Percentiles rank a stretch among this genome's conserved stretches.
Conservation (phyloP, 2,888 invertebrate genomes). For the Drosophila mimica region DNA sequence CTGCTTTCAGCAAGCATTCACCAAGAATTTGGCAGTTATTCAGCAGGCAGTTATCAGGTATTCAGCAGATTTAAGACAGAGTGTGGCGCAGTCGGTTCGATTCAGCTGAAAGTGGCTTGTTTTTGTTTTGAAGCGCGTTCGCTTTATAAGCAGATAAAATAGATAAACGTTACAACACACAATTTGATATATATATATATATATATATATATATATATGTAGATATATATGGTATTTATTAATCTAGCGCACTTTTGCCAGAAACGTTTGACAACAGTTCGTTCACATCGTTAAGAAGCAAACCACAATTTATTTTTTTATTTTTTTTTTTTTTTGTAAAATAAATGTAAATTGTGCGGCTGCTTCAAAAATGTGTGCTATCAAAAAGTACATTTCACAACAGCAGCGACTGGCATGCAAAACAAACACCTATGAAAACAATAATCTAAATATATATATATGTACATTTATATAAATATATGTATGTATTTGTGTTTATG, state of each 20-base stretch:
- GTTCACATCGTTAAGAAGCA: constrained; percentile 65
- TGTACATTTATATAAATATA: constrained; percentile 5
- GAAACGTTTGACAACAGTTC: constrained; percentile 71
- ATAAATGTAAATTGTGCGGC: constrained; percentile 67
- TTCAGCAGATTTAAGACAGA: not conserved
- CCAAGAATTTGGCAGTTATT: too few species aligned
- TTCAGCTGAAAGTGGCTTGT: not conserved
- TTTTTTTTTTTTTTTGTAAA: constrained; percentile 55
- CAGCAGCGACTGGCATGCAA: constrained; percentile 29
- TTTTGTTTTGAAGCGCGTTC: not conserved
- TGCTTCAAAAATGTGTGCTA: constrained; percentile 40
- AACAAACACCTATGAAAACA: constrained; percentile 68
- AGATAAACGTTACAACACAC: constrained; percentile 17
- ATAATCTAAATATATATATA: constrained; percentile 39
- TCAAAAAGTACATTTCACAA: constrained; percentile 68
- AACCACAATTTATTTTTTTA: constrained; percentile 40
- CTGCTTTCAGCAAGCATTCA: not conserved
- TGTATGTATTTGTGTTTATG: constrained; percentile 9
- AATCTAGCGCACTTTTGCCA: constrained; percentile 62
- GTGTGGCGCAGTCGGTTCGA: not conserved
- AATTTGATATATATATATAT: not conserved
- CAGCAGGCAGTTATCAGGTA: not conserved
- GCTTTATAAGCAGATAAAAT: constrained; percentile 34
- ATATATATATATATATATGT: not conserved
- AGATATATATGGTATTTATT: constrained; percentile 56